These are phyloP conservation scores for Lasius platythorax DNA, from an alignment of 2,888 invertebrate species.

Conservation along the genomic window DNA sequence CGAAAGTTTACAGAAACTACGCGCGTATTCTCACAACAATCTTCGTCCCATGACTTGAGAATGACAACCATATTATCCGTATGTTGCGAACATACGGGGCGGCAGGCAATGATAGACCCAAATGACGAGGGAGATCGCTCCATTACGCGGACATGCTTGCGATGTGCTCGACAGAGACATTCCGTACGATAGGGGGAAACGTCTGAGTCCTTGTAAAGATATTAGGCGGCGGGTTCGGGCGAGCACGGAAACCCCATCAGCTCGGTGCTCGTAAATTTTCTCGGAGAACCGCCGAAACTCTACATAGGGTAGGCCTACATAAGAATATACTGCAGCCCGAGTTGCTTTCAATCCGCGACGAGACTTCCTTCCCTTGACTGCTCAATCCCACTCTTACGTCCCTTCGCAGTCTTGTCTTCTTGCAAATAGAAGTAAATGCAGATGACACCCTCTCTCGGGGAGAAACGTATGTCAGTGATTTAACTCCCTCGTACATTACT, in stretches of 20 bases:
- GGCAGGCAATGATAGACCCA: not conserved
- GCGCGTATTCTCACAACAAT: not conserved
- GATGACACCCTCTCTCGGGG: constrained; percentile 5
- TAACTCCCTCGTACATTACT: constrained; percentile 14
- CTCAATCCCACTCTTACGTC: constrained; percentile 46
- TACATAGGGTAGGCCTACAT: constrained; percentile 79
- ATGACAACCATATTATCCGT: constrained; percentile 3
- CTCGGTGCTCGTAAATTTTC: constrained; percentile 83
- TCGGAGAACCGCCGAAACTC: constrained; percentile 80
- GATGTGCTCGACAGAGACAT: constrained; percentile 55
- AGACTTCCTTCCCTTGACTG: constrained; percentile 28
- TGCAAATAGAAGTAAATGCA: constrained; percentile 50
- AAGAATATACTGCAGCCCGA: constrained; percentile 82
- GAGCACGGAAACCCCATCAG: constrained; percentile 85
- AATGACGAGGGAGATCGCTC: constrained; percentile 32
- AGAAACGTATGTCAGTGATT: constrained; percentile 33
- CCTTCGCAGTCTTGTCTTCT: constrained; percentile 53
- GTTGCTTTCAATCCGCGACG: constrained; percentile 78
- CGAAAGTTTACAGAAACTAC: not conserved
- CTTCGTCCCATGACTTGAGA: not conserved
- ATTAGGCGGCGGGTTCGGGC: constrained; percentile 81
- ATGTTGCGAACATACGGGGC: not conserved
- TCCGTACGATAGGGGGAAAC: constrained; percentile 41
- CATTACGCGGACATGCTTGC: constrained; percentile 36
- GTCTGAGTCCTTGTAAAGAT: constrained; percentile 80